Evolutionary conservation across 2,888 invertebrate genomes (phyloP).

Genomic region (Didymodactylos carnosus): DNA sequence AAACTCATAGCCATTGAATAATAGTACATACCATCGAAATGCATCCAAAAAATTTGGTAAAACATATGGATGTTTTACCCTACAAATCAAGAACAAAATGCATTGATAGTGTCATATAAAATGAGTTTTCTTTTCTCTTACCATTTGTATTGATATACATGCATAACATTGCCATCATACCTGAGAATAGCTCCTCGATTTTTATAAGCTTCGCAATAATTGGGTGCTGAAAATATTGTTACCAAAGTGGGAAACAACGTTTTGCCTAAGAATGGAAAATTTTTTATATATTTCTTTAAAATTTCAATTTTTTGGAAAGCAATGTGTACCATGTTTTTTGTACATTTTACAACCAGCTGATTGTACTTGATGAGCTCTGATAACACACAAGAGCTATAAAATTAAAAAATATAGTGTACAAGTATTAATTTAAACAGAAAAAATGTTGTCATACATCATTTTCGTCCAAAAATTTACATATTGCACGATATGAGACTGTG

Average conservation of each 20-base stretch:
- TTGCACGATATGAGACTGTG: conserved; percentile 99
- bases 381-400: conserved; percentile 66
- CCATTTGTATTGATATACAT: conserved; percentile 99
- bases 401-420: background rate
- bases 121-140: conserved; percentile 28
- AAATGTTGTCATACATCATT: too few relatives aligned
- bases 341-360: conserved; percentile 99
- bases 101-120: too few relatives aligned
- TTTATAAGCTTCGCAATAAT: conserved; percentile 99
- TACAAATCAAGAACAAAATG: background rate
- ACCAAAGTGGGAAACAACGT: conserved; percentile 85
- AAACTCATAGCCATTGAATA: conserved; percentile 87
- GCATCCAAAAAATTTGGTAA: conserved; percentile 99
- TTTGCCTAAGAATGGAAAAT: background rate
- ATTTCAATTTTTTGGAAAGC: too few relatives aligned
- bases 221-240: conserved; percentile 98
- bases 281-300: background rate
- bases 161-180: conserved; percentile 99
- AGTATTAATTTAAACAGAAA: too few relatives aligned
- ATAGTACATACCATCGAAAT: conserved; percentile 98
- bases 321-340: conserved; percentile 97
- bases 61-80: conserved; percentile 92
- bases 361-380: conserved; percentile 98
- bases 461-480: conserved; percentile 99
- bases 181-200: conserved; percentile 99